Base-by-base conservation (phyloP, 2,113 vertebrate species). In the Arizona elegans region DNA sequence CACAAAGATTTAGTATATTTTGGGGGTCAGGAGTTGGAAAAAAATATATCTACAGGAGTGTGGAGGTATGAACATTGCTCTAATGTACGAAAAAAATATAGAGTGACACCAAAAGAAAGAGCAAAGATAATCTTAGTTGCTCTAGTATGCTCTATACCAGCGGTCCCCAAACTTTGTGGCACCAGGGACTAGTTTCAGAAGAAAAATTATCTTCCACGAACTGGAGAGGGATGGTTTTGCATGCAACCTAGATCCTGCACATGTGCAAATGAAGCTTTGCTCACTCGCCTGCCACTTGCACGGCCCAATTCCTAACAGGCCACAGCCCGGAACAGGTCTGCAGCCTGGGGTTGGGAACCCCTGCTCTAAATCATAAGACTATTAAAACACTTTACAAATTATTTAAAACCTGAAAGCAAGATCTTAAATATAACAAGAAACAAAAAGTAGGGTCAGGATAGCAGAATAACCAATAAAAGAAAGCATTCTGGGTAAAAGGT, bases 291-390 rank as follows among this genome's bases (percentile, higher is more conserved):
- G 62, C 62, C 12, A 29, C 29, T 70, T 70, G 12, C 4, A 11
- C 23, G 5, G 62, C 62, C 62, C 29, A 13, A 70, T 70, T n/a
- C 62, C 59, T 62, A 62, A 29, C 10, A 11, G 59, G 59, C 9
- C 10, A 1, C 10, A 62, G 26, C 24, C 9, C 0, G 0, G 12
- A n/a, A 70, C 11, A 70, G 1, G 29, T 13, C 29, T n/a, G 62
- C 5, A n/a, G 29, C 29, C 26, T 1, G 0, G 3, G 4, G 11
- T 13, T 65, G 62, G 11, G 11, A 5, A 65, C 4, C 26, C 11
- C 29, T 70, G 29, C 29, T n/a, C 62, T 70, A 70, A 12, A 5
- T n/a, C 62, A n/a, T 70, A 70, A 70, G 62, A 70, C 29, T 70
- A 29, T 70, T 70, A 70, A 70, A 33, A 38, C 33, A 38, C 15